Conservation (phyloP, 2,797 vertebrate genomes). For the Sebastes jordani region DNA sequence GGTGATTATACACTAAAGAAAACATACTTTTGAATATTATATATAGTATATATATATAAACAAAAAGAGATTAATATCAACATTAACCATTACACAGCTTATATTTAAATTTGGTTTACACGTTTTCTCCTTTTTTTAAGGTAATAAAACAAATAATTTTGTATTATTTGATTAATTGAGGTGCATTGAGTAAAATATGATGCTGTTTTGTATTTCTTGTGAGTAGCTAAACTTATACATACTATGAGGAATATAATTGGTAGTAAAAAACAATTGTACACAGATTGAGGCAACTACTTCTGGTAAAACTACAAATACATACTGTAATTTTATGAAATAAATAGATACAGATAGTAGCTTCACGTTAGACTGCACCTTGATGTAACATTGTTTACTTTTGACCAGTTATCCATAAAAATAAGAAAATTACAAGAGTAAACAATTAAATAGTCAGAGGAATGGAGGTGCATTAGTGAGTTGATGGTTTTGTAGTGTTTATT, state of each 20-base stretch:
- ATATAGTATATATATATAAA: no score
- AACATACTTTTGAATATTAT: no score
- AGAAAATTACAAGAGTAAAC: background rate
- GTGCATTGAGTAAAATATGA: background rate
- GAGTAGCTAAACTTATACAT: background rate
- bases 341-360: background rate
- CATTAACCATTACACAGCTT: background rate
- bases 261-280: fast-evolving
- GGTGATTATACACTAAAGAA: no score
- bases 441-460: background rate
- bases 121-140: fast-evolving
- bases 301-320: background rate
- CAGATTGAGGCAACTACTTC: no score
- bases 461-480: background rate
- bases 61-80: background rate
- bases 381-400: background rate
- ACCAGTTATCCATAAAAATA: background rate
- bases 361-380: background rate
- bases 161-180: background rate
- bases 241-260: background rate
- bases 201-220: background rate
- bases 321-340: background rate
- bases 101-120: background rate
- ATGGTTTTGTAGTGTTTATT: background rate
- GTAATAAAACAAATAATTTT: no score